Evolutionary conservation across 2,113 vertebrate genomes (phyloP).

Genomic region (Candoia aspera): DNA sequence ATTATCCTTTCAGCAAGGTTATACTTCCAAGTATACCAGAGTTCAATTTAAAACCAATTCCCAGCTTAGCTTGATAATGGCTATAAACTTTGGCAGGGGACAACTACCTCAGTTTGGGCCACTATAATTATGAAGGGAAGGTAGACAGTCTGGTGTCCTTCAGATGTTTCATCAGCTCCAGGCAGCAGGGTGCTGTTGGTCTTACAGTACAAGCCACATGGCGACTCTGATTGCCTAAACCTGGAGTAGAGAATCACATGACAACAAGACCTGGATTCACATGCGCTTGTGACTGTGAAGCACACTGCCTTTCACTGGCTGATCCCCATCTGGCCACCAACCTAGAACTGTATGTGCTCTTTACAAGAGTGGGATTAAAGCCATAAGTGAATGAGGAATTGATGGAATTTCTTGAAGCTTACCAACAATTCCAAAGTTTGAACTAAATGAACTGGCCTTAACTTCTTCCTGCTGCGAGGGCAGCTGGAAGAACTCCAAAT

Average conservation of each 20-base stretch:
- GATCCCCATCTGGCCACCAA: neutral
- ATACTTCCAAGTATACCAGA: neutral
- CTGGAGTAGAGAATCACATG: neutral
- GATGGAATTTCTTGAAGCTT: neutral
- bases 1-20: too few relatives aligned
- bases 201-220: neutral
- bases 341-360: neutral
- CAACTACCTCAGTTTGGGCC: too few relatives aligned
- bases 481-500: neutral
- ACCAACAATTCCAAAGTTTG: neutral
- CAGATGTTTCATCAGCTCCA: neutral
- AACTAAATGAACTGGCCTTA: neutral
- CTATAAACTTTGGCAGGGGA: neutral
- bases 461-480: neutral
- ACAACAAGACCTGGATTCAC: neutral
- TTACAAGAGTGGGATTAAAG: neutral
- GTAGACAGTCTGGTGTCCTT: neutral
- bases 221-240: neutral
- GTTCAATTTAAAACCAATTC: neutral
- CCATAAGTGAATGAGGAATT: neutral
- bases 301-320: neutral
- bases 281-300: neutral
- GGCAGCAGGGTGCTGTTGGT: neutral
- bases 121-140: too few relatives aligned
- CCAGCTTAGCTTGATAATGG: neutral